Evolutionary conservation across 2,888 invertebrate species (phyloP), one percentile per base, ranked within the genome.

Genomic region (Ichneumoninae sp.): DNA sequence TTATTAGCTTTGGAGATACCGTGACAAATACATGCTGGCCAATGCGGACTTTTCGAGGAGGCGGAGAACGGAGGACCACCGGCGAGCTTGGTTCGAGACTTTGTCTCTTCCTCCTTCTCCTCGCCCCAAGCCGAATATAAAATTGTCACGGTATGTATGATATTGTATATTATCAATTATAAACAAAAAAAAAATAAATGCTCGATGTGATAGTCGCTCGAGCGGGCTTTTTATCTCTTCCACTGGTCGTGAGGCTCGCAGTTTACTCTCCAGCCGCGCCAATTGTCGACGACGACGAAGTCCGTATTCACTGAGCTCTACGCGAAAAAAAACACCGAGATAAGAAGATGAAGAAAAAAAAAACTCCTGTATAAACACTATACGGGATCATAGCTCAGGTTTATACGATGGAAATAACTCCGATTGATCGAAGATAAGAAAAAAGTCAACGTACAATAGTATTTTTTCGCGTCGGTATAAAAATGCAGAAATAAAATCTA

Each of bases 91-190:
- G 2, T 22, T 54, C 19, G 54, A 54, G 7, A 54, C 54, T 8
- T 19, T 19, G 54, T 54, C 8, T 54, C 8, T 52, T n/a, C n/a
- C 10, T 7, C 8, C 54, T 22, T 22, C 19, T 54, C 54, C 8
- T 19, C 30, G 60, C 1, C 8, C 40, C 40, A 40, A 8, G 19
- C 44, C 4, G n/a, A 47, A 22, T 13, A 13, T 1, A 6, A 68
- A 68, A n/a, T 22, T 44, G 22, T 22, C 26, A 44, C 66, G 10
- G 66, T 40, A 19, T 22, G 26, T 68, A 30, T 22, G 0, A 19
- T 10, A 8, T 22, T 7, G 40, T 74, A 57, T 50, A 74, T 74
- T 68, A 68, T 80, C 50, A 68, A 66, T 80, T 68, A 10, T 36
- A 50, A 80, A 72, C 0, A 4, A 40, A 40, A 1, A 40, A 47